A percentile compares a stretch with the other conserved stretches of the same genome.
These are phyloP conservation scores for Ctenoplectra terminalis DNA, from an alignment of 1,140 invertebrate species.

Conservation along the genomic window DNA sequence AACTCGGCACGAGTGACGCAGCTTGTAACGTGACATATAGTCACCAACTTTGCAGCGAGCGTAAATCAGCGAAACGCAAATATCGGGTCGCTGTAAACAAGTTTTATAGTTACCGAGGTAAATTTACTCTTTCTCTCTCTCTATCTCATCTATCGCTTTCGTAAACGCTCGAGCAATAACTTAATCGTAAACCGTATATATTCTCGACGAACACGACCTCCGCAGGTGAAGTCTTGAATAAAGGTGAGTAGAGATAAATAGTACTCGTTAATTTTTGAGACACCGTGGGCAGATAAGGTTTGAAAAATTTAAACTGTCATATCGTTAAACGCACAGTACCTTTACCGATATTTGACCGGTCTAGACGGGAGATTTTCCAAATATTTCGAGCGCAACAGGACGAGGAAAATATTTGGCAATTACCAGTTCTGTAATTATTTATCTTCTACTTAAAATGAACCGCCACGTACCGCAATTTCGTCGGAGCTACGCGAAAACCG, in stretches of 20 bases:
- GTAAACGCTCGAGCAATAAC: neutral
- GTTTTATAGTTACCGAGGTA: constrained; percentile 11
- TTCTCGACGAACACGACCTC: neutral
- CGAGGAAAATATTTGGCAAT: constrained; percentile 3
- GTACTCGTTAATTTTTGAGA: no score
- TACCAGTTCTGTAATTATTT: constrained; percentile 13
- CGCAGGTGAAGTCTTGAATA: neutral
- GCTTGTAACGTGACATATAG: constrained; percentile 5
- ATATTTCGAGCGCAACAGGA: neutral
- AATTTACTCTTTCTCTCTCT: neutral
- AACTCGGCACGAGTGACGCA: neutral
- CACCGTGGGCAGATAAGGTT: no score
- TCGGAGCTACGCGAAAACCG: neutral
- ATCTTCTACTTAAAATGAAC: constrained; percentile 11
- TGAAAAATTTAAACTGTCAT: no score
- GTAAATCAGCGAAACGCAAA: constrained; percentile 40
- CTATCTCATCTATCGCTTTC: neutral
- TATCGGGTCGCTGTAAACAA: constrained; percentile 29
- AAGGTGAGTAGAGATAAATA: neutral
- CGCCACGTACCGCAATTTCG: constrained; percentile 27
- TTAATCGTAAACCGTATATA: neutral
- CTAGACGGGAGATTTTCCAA: neutral
- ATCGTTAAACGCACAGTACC: neutral
- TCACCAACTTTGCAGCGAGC: constrained; percentile 1
- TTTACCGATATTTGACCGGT: neutral